Percentiles rank a stretch among this genome's conserved stretches.
These are phyloP conservation scores for Tympanoctomys barrerae DNA, from an alignment of 2,797 vertebrate species.

Conservation along the genomic window DNA sequence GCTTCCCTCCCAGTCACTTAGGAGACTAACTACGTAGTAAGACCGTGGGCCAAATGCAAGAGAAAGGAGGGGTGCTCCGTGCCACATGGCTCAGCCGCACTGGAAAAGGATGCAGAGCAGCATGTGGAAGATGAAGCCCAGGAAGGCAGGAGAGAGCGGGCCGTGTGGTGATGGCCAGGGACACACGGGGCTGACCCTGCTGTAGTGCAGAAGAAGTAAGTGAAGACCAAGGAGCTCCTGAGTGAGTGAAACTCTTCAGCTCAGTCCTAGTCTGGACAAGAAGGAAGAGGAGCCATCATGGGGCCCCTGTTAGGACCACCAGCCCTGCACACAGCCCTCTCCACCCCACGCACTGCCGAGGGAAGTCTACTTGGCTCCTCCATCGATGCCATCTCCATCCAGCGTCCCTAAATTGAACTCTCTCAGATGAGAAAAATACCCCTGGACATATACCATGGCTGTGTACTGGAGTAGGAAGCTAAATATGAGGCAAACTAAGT, in stretches of 20 bases:
- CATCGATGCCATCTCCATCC: background rate
- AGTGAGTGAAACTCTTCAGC: background rate
- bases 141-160: background rate
- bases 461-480: background rate
- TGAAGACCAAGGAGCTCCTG: background rate
- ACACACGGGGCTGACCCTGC: background rate
- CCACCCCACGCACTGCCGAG: background rate
- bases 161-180: background rate
- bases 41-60: no score
- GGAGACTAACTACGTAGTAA: background rate
- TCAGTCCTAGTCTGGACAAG: background rate
- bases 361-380: background rate
- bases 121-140: background rate
- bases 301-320: background rate
- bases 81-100: background rate
- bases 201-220: background rate
- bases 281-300: background rate
- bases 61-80: background rate
- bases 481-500: background rate
- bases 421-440: background rate
- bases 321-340: background rate
- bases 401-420: background rate
- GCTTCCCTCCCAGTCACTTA: background rate
- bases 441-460: background rate
- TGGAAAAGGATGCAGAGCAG: background rate